A percentile compares a stretch with the other conserved stretches of the same genome.
phyloP scores from a whole-genome alignment of 1,140 invertebrate genomes.

The Steinernema feltiae region DNA sequence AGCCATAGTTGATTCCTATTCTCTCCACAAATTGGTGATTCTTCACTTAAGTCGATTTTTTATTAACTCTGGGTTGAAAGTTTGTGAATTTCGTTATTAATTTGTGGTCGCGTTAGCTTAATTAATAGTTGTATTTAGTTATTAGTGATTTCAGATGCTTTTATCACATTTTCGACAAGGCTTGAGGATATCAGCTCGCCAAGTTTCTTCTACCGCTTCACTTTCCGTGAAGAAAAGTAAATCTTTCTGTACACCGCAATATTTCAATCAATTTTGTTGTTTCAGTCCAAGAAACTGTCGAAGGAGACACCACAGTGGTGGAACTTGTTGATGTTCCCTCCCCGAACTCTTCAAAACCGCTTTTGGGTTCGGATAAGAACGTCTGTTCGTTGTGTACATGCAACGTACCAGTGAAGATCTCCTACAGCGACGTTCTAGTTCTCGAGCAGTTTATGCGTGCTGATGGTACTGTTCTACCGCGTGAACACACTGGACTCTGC shows the following conservation, averaged over 20 bases:
- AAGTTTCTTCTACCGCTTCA: neutral
- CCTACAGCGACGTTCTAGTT: constrained; percentile 51
- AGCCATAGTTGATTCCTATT: neutral
- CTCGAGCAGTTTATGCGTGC: constrained; percentile 57
- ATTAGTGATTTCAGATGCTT: neutral
- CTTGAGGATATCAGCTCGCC: neutral
- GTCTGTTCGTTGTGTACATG: constrained; percentile 47
- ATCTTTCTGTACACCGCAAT: no score
- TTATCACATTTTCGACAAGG: neutral
- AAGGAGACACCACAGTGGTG: constrained; percentile 43
- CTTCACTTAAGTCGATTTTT: no score
- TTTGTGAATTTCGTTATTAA: neutral
- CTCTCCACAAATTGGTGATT: no score
- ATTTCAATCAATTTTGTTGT: constrained; percentile 19
- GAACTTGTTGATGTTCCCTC: constrained; percentile 35
- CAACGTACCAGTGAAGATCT: constrained; percentile 46
- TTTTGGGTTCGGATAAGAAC: constrained; percentile 1
- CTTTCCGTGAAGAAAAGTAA: neutral
- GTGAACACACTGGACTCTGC: constrained; percentile 54
- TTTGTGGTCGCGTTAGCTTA: neutral
- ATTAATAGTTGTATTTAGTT: neutral
- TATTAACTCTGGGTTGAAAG: no score
- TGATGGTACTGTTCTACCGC: constrained; percentile 55
- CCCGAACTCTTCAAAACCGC: constrained; percentile 12
- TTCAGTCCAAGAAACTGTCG: constrained; percentile 47